Evolutionary conservation across 23 tunicate genomes (phyloP).

Genomic region (Ascidia mentula): DNA sequence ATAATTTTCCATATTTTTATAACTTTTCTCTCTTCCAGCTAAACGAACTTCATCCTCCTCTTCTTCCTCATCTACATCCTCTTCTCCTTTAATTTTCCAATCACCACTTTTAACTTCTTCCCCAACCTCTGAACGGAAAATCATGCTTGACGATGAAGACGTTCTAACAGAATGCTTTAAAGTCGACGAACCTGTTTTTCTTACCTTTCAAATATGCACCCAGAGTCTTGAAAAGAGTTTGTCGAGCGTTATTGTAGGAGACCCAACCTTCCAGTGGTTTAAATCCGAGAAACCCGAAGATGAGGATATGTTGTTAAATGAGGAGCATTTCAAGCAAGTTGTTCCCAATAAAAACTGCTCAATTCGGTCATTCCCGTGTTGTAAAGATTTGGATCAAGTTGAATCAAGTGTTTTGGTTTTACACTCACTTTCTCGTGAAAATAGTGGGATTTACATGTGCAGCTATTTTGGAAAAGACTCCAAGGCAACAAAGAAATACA

Average conservation of each 20-base stretch:
- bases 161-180: conserved; percentile 7
- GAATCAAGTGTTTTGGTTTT: not conserved
- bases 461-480: not conserved
- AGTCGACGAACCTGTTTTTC: conserved; percentile 14
- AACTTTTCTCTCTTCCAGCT: not conserved
- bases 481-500: not conserved
- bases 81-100: not conserved
- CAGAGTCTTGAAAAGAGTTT: not conserved
- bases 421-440: not conserved
- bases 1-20: too few relatives aligned
- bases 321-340: not conserved
- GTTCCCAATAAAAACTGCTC: not conserved
- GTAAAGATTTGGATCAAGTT: not conserved
- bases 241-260: not conserved
- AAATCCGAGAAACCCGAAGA: not conserved
- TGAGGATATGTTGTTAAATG: not conserved
- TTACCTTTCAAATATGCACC: conserved; percentile 6
- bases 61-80: conserved; percentile 23
- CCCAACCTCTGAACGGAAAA: too few relatives aligned
- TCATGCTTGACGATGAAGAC: too few relatives aligned
- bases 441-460: conserved; percentile 3
- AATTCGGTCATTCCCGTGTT: not conserved
- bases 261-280: not conserved
- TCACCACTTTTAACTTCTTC: conserved; percentile 3
- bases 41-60: not conserved